Evolutionary conservation across 2,797 vertebrate species (phyloP).

Genomic region (Dallia pectoralis): DNA sequence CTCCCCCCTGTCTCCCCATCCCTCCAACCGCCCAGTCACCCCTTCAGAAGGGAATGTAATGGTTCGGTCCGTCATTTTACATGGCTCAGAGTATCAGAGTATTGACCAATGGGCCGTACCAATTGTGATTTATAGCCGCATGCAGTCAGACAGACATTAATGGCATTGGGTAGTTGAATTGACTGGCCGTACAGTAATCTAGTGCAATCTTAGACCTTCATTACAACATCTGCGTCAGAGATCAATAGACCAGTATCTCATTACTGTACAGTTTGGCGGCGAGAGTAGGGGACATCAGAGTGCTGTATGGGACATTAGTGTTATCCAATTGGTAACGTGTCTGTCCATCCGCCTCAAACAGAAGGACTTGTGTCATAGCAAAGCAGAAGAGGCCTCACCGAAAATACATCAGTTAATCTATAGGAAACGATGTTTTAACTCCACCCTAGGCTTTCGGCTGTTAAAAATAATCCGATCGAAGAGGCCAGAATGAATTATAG

Average conservation of each 20-base stretch:
- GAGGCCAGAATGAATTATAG: too few relatives aligned
- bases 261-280: constrained; percentile 41
- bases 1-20: not conserved
- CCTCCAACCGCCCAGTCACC: constrained; percentile 22
- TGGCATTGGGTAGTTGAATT: constrained; percentile 47
- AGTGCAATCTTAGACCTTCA: constrained; percentile 48
- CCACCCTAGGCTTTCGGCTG: too few relatives aligned
- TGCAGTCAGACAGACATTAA: constrained; percentile 33
- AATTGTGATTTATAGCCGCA: constrained; percentile 31
- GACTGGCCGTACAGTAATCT: constrained; percentile 37
- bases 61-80: constrained; percentile 45
- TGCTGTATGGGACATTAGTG: constrained; percentile 7
- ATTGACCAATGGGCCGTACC: constrained; percentile 30
- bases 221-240: constrained; percentile 36
- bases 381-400: not conserved
- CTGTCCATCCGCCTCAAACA: not conserved
- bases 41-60: constrained; percentile 20
- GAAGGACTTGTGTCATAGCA: not conserved
- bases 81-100: constrained; percentile 5
- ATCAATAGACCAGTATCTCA: constrained; percentile 53
- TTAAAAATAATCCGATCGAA: too few relatives aligned
- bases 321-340: constrained; percentile 11
- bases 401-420: too few relatives aligned
- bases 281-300: constrained; percentile 17
- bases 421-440: too few relatives aligned